A percentile compares a stretch with the other conserved stretches of the same genome.
These are phyloP conservation scores for Chionoecetes opilio DNA, from an alignment of 1,140 invertebrate genomes.

Conservation along the genomic window DNA sequence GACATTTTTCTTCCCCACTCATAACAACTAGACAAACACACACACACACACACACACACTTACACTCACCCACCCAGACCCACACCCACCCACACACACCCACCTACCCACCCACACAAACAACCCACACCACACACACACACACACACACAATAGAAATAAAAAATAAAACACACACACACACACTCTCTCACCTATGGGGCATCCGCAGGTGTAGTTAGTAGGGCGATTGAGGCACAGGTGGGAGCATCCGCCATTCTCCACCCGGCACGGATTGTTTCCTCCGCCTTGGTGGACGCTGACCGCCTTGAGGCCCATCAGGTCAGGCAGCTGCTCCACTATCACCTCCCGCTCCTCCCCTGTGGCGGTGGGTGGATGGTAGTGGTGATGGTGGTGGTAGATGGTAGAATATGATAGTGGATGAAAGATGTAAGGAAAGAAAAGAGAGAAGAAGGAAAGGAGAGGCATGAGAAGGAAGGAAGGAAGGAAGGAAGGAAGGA, in stretches of 20 bases:
- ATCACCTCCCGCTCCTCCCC: constrained; percentile 90
- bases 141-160: background rate
- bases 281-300: constrained; percentile 85
- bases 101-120: background rate
- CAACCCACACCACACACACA: too few relatives aligned
- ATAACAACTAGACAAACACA: too few relatives aligned
- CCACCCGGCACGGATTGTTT: constrained; percentile 88
- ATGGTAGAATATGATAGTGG: background rate
- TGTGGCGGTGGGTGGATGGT: background rate
- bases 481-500: too few relatives aligned
- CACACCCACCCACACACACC: too few relatives aligned
- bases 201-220: constrained; percentile 90
- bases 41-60: background rate
- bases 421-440: background rate
- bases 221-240: constrained; percentile 93
- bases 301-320: constrained; percentile 94
- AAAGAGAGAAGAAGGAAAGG: background rate
- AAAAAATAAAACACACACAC: background rate
- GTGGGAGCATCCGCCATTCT: constrained; percentile 93
- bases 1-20: too few relatives aligned
- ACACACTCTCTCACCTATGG: constrained; percentile 85
- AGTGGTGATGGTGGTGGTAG: background rate
- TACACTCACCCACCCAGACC: too few relatives aligned
- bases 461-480: too few relatives aligned
- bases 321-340: constrained; percentile 93